These are phyloP conservation scores for Glossophaga mutica DNA, from an alignment of 2,797 vertebrate genomes.

Conservation along the genomic window DNA sequence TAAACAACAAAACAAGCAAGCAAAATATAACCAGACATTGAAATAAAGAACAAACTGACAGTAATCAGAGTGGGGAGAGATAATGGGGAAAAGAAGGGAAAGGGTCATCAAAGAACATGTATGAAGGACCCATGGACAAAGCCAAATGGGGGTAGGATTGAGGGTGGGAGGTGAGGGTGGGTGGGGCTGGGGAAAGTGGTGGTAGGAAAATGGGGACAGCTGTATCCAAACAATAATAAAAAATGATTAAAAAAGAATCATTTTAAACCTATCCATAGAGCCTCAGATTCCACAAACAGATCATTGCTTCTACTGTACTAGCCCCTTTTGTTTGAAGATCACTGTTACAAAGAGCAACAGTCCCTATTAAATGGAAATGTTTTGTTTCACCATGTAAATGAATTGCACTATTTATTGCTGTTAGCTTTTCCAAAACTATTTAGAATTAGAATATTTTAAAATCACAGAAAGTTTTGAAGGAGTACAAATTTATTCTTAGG, in stretches of 20 bases:
- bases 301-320: background rate
- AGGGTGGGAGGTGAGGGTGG: too few relatives aligned
- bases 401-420: conserved; percentile 67
- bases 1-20: too few relatives aligned
- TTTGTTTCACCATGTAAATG: conserved; percentile 67
- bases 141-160: too few relatives aligned
- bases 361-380: conserved; percentile 60
- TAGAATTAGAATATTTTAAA: conserved; percentile 61
- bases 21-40: too few relatives aligned
- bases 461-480: conserved; percentile 35
- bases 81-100: too few relatives aligned
- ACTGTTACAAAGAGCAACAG: conserved; percentile 35
- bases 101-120: too few relatives aligned
- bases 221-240: too few relatives aligned
- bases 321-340: conserved; percentile 32
- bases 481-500: conserved; percentile 60
- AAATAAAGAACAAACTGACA: too few relatives aligned
- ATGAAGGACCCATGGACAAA: too few relatives aligned
- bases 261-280: conserved; percentile 3
- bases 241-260: background rate
- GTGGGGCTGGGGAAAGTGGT: too few relatives aligned
- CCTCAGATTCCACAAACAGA: conserved; percentile 27
- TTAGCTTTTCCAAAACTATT: conserved; percentile 56
- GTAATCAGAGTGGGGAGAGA: too few relatives aligned
- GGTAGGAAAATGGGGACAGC: too few relatives aligned